phyloP scores from a whole-genome alignment of 2,888 invertebrate genomes.

The Lasioglossum morio region DNA sequence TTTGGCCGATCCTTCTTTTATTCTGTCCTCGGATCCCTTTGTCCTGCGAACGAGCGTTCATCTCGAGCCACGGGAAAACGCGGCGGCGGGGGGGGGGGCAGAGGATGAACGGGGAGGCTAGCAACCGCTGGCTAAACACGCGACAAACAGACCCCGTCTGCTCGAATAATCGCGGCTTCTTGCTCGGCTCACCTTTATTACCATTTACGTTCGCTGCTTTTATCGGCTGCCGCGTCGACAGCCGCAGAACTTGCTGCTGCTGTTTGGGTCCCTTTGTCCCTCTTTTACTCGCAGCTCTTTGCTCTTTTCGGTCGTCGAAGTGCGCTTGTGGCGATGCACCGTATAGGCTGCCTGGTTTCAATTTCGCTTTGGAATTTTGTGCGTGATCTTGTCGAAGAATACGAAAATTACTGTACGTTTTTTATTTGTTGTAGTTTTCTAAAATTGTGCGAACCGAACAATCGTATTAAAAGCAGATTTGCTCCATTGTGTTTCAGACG shows the following conservation, averaged over 20 bases:
- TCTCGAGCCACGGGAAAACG: conserved; percentile 15
- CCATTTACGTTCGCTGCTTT: conserved; percentile 9
- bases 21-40: conserved; percentile 20
- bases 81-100: not conserved
- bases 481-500: no score
- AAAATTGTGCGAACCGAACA: no score
- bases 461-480: no score
- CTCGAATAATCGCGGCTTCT: not conserved
- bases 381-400: not conserved
- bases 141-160: not conserved
- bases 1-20: conserved; percentile 30
- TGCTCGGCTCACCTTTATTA: conserved; percentile 14
- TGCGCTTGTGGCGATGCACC: not conserved
- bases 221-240: conserved; percentile 1
- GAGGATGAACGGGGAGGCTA: not conserved
- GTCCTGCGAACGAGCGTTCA: conserved; percentile 23
- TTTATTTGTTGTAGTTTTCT: no score
- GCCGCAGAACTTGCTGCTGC: not conserved
- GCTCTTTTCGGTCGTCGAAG: not conserved
- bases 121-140: conserved; percentile 19
- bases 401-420: no score
- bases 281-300: not conserved
- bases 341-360: not conserved
- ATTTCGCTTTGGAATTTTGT: not conserved
- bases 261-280: not conserved